Evolutionary conservation across 2,888 invertebrate genomes (phyloP), one percentile per base, ranked within the genome.

Genomic region (Elmis aenea): DNA sequence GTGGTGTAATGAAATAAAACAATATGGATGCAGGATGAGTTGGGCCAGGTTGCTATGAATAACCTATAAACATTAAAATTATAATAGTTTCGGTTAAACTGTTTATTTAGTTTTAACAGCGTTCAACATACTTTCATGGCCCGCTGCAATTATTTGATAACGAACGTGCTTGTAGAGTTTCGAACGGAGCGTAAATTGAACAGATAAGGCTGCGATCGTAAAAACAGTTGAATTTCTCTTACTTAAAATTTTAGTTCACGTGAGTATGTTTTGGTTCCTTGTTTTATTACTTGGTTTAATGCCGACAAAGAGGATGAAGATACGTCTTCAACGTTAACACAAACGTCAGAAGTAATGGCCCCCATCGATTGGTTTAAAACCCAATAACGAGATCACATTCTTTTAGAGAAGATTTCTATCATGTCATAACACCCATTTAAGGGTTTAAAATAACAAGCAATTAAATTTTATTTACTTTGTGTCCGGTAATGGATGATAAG

Each of bases 81-180:
- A n/a, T n/a, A n/a, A n/a, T n/a, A n/a, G n/a, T n/a, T n/a, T n/a
- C n/a, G n/a, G n/a, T n/a, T 30, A n/a, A 15, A 35, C 26, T 35
- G 34, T 35, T 40, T 35, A 40, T 35, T 40, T 40, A 40, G 22
- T 27, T 31, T 40, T 40, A 34, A 35, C 26, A 23, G 26, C 31
- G 24, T 23, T 11, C 14, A 6, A 29, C 20, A 12, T 32, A 23
- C 34, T 37, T 18, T 33, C 28, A 33, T 36, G 26, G 28, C 28
- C 27, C 22, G 20, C 33, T 46, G 44, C 39, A 46, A 46, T 46
- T 34, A 38, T 44, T 42, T 42, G 46, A 46, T 46, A 46, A 41
- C 36, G 33, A 44, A 37, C 20, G 27, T 41, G 38, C 36, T 26
- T 33, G 36, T 42, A 39, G 36, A 42, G 36, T 33, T 38, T 38